Evolutionary conservation across 64 coral and sea anemone species (phyloP).

Genomic region (Acropora yongei): DNA sequence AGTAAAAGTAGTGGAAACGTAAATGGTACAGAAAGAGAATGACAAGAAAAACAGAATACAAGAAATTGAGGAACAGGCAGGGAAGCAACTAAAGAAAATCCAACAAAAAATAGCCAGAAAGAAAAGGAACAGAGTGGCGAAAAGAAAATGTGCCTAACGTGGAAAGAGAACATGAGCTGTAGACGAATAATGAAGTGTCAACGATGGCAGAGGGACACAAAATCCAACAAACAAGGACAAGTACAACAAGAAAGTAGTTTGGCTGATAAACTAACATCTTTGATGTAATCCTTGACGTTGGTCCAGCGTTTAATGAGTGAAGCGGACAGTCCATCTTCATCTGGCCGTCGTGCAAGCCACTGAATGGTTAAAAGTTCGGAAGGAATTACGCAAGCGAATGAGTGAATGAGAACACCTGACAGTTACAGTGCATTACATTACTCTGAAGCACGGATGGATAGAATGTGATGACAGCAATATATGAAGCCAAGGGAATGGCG

Average conservation of each 20-base stretch:
- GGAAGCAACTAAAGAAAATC: too few relatives aligned
- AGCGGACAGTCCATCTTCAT: slow-evolving; percentile 60
- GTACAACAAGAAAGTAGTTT: not conserved
- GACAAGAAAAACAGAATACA: not conserved
- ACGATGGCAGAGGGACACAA: not conserved
- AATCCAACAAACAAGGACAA: not conserved
- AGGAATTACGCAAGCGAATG: not conserved
- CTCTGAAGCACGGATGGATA: too few relatives aligned
- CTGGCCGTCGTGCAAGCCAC: slow-evolving; percentile 60
- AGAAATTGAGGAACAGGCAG: too few relatives aligned
- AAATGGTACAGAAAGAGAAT: not conserved
- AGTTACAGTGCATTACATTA: not conserved
- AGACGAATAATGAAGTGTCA: not conserved
- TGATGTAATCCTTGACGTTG: slow-evolving; percentile 69
- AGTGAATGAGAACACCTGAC: slow-evolving; percentile 10
- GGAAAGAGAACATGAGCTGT: not conserved
- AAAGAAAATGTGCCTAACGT: not conserved
- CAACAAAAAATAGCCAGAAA: too few relatives aligned
- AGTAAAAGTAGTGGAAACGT: not conserved
- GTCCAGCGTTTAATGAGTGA: slow-evolving; percentile 58
- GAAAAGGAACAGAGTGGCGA: not conserved
- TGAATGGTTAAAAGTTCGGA: slow-evolving; percentile 5
- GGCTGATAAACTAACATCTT: slow-evolving; percentile 67
- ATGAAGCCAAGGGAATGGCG: too few relatives aligned
- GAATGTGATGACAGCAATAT: too few relatives aligned